Evolutionary conservation across 2,888 invertebrate species (phyloP).

Genomic region (Alcis repandata): DNA sequence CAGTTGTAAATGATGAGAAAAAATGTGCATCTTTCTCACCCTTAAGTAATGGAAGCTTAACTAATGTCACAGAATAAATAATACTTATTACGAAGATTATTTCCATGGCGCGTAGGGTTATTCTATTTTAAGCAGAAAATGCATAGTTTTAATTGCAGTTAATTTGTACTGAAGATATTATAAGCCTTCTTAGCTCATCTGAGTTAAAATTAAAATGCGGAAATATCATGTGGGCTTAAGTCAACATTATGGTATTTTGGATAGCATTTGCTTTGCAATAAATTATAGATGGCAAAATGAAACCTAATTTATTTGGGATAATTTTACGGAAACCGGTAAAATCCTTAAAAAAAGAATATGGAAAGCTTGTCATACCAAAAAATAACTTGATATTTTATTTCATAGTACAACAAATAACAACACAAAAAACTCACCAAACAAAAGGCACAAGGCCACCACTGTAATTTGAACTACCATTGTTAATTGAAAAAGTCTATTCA

Average conservation of each 20-base stretch:
- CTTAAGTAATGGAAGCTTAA: conserved; percentile 8
- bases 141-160: too few relatives aligned
- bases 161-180: too few relatives aligned
- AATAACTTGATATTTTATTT: not conserved
- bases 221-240: too few relatives aligned
- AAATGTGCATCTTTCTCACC: conserved; percentile 52
- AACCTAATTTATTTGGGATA: too few relatives aligned
- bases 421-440: conserved; percentile 49
- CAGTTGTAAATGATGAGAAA: conserved; percentile 61
- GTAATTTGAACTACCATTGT: conserved; percentile 50
- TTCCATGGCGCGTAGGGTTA: not conserved
- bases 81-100: not conserved
- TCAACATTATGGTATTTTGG: too few relatives aligned
- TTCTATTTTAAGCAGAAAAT: not conserved
- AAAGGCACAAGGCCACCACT: conserved; percentile 34
- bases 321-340: not conserved
- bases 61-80: not conserved
- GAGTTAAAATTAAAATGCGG: too few relatives aligned
- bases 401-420: not conserved
- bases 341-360: too few relatives aligned
- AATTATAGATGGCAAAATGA: too few relatives aligned
- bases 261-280: too few relatives aligned
- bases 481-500: conserved; percentile 2
- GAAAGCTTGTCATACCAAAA: too few relatives aligned
- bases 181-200: too few relatives aligned